Base-by-base conservation (phyloP, 1,140 invertebrate species). In the Triops longicaudatus region DNA sequence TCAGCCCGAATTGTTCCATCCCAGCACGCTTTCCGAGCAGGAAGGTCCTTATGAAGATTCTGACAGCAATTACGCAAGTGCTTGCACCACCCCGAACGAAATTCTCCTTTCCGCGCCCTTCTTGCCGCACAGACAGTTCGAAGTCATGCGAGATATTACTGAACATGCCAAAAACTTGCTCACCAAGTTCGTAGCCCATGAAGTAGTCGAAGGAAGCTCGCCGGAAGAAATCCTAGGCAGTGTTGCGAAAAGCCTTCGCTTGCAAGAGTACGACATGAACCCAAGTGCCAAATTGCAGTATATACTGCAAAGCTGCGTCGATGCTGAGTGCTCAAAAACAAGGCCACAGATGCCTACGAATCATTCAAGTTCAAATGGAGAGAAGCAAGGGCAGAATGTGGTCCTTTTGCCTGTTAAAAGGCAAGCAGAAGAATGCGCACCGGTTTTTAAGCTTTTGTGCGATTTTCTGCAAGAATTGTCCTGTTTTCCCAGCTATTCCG, bases 1-100 rank as follows among this genome's bases (percentile, higher is more conserved):
- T n/a, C 79, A 80, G 42, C 79, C 80, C n/a, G 74, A 43, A 4
- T 63, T 50, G 26, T 27, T 50, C 22, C 42, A 28, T 17, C 26
- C n/a, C 74, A 11, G 43, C 43, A 42, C 41, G 44, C 22, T 75
- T 22, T 26, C 26, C 11, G 74, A 63, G 14, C 27, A n/a, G 27
- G 43, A 63, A 63, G 28, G 74, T 1, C 27, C 42, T 11, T 63
- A 41, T 28, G 76, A 77, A 26, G 76, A 71, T 17, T 72, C 37
- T 71, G 42, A 73, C 6, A 73, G 71, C 4, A 73, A 72, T 27
- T 72, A 71, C 22, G 42, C 63, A 14, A 73, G 43, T n/a, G 73
- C 73, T 73, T 73, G 73, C 41, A 77, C 72, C n/a, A 72, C 76
- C n/a, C 76, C 76, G 26, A 77, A 27, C 27, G 73, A 73, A 44